Evolutionary conservation across 2,888 invertebrate species (phyloP).

Genomic region (Melipona beecheii): DNA sequence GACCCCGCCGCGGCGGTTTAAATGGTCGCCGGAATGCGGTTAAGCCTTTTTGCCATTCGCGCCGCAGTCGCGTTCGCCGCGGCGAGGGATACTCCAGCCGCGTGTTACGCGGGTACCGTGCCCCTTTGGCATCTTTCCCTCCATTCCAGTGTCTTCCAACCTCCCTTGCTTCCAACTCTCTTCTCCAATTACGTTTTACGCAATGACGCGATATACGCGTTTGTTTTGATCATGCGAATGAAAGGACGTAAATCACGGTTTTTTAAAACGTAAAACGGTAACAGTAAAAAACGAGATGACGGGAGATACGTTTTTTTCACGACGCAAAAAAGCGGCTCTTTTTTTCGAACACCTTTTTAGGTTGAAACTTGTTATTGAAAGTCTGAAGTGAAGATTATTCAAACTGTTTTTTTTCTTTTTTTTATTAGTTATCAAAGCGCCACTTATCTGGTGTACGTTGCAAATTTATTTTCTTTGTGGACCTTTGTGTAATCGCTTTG

Average conservation of each 20-base stretch:
- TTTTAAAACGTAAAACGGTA: background rate
- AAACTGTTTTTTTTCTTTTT: background rate
- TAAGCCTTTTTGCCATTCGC: constrained; percentile 82
- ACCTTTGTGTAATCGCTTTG: background rate
- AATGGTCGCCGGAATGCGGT: constrained; percentile 83
- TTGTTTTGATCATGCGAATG: background rate
- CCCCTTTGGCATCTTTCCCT: constrained; percentile 57
- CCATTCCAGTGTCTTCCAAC: background rate
- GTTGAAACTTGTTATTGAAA: background rate
- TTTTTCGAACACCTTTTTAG: background rate
- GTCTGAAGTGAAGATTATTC: background rate
- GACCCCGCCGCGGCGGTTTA: constrained; percentile 80
- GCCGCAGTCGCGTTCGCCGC: constrained; percentile 64
- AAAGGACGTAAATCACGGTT: background rate
- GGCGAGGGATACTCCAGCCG: constrained; percentile 60
- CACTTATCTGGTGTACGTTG: background rate
- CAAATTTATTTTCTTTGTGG: background rate
- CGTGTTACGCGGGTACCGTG: constrained; percentile 49
- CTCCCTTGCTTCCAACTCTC: background rate
- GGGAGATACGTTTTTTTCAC: background rate
- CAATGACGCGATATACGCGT: background rate
- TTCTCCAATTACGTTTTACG: background rate
- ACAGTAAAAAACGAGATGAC: background rate
- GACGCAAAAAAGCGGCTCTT: background rate
- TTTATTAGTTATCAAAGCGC: background rate